A percentile compares a stretch with the other conserved stretches of the same genome.
Conservation (phyloP, 2,113 vertebrate genomes). For the Mystacornis crossleyi region DNA sequence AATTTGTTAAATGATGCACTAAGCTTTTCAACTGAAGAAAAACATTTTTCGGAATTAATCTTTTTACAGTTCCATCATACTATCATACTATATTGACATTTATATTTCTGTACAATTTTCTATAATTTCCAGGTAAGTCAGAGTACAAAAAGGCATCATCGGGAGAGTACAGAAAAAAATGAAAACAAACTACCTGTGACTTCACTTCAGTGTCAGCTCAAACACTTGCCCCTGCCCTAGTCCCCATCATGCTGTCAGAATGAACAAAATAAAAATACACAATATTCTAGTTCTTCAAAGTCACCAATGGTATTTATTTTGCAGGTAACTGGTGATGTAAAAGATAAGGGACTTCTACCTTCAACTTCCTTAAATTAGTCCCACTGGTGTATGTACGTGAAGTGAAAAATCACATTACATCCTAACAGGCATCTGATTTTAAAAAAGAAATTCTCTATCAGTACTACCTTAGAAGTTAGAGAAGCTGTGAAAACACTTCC, state of each 20-base stretch:
- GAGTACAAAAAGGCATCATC: background rate
- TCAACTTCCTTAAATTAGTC: background rate
- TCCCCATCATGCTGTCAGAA: background rate
- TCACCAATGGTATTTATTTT: background rate
- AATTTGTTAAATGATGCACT: background rate
- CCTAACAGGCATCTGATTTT: background rate
- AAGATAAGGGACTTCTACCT: background rate
- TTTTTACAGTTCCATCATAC: background rate
- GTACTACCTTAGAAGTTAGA: background rate
- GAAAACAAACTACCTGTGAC: background rate
- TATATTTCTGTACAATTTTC: background rate
- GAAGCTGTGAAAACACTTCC: background rate
- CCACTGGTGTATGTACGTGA: fast-evolving
- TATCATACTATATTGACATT: background rate
- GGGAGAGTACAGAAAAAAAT: background rate
- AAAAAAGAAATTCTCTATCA: background rate
- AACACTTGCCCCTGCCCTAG: background rate
- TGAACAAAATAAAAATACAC: background rate
- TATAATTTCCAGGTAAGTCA: background rate
- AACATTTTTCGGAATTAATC: background rate
- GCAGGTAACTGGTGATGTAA: background rate
- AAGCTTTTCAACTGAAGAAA: background rate
- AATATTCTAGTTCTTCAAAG: background rate
- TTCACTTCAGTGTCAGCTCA: background rate
- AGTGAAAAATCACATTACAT: background rate